phyloP scores from a whole-genome alignment of 2,888 invertebrate genomes.

The Atrina japonica region DNA sequence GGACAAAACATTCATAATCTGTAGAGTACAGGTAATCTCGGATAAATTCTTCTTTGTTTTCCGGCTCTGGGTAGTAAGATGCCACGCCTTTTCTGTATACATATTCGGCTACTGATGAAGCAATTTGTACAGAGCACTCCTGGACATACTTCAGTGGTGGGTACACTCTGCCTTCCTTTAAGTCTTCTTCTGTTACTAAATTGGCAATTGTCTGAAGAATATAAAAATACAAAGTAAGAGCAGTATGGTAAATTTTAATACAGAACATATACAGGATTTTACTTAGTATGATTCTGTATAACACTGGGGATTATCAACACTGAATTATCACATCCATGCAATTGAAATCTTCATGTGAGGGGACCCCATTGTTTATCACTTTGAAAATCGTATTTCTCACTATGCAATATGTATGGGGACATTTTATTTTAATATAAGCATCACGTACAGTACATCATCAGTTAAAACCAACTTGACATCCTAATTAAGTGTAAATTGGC shows the following conservation, averaged over 20 bases:
- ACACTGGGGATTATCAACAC: too few species aligned
- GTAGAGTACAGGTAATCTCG: slow-evolving; percentile 69
- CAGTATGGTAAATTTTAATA: too few species aligned
- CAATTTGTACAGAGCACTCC: slow-evolving; percentile 93
- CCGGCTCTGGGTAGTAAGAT: slow-evolving; percentile 83
- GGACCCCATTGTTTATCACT: too few species aligned
- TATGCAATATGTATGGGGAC: not conserved
- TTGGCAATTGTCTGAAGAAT: slow-evolving; percentile 87
- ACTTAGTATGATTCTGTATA: too few species aligned
- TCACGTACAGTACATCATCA: too few species aligned
- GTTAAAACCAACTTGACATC: too few species aligned
- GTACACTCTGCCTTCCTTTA: slow-evolving; percentile 93
- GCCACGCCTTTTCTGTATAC: slow-evolving; percentile 86
- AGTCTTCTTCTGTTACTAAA: slow-evolving; percentile 89
- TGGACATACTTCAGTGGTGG: slow-evolving; percentile 93
- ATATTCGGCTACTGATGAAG: slow-evolving; percentile 89
- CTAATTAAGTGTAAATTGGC: too few species aligned
- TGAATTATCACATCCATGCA: too few species aligned
- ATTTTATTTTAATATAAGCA: too few species aligned
- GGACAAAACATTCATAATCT: slow-evolving; percentile 82
- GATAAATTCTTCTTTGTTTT: slow-evolving; percentile 82
- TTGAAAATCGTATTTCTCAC: too few species aligned
- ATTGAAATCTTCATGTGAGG: too few species aligned
- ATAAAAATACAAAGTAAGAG: not conserved
- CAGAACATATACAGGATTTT: too few species aligned